Evolutionary conservation across 2,113 vertebrate genomes (phyloP).

Genomic region (Pardalotus punctatus): DNA sequence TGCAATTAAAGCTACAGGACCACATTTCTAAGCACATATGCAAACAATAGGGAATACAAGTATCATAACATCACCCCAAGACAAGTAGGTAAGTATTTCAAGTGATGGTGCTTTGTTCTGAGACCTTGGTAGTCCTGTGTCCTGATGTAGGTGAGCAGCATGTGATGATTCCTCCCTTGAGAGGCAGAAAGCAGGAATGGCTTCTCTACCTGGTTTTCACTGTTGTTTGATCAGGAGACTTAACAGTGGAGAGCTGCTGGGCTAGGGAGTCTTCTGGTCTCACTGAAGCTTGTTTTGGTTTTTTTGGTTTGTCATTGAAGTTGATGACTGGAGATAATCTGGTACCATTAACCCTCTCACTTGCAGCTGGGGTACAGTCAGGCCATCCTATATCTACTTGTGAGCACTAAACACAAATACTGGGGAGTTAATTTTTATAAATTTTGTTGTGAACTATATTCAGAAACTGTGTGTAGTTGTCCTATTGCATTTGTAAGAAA

Average conservation of each 20-base stretch:
- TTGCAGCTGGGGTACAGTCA: not conserved
- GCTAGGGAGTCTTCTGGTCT: not conserved
- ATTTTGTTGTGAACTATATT: not conserved
- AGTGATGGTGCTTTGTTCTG: not conserved
- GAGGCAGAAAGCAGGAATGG: not conserved
- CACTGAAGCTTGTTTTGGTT: not conserved
- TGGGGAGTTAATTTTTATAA: not conserved
- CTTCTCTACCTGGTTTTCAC: not conserved
- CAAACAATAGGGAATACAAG: no score
- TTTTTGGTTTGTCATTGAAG: not conserved
- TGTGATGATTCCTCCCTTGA: not conserved
- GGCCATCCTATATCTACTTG: not conserved
- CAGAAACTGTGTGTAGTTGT: not conserved
- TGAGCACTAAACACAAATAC: not conserved
- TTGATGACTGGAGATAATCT: not conserved
- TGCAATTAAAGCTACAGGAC: no score
- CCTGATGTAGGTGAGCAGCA: not conserved
- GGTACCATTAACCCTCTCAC: not conserved
- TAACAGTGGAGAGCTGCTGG: not conserved
- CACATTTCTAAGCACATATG: no score
- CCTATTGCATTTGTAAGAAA: not conserved
- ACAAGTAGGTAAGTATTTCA: not conserved
- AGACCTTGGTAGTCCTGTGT: not conserved
- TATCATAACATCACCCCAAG: no score
- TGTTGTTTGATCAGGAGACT: not conserved